These are phyloP conservation scores for Tenrec ecaudatus DNA, from an alignment of 2,113 vertebrate genomes.

Conservation along the genomic window DNA sequence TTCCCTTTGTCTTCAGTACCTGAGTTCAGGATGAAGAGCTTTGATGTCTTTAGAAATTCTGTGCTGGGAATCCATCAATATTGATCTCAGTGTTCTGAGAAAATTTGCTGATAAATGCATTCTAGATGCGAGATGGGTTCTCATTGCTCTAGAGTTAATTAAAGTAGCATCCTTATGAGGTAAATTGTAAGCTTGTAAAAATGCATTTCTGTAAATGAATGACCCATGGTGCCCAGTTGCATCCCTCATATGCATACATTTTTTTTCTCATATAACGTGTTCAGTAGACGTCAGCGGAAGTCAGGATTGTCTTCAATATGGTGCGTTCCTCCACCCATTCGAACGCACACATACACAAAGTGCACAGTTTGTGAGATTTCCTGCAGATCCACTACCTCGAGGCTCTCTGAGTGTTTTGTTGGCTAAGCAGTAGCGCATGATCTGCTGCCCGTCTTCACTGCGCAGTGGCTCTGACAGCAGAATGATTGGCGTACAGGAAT, in stretches of 20 bases:
- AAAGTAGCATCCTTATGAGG: not conserved
- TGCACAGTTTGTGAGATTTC: slow-evolving; percentile 54
- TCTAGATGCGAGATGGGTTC: not conserved
- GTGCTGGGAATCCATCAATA: not conserved
- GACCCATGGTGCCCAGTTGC: not conserved
- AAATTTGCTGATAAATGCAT: not conserved
- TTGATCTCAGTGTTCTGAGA: slow-evolving; percentile 21
- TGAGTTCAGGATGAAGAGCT: not conserved
- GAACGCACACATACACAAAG: too few relatives aligned
- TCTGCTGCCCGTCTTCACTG: slow-evolving; percentile 62
- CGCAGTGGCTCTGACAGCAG: slow-evolving; percentile 5
- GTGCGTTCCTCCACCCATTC: not conserved
- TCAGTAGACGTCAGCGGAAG: not conserved
- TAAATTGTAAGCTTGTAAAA: slow-evolving; percentile 14
- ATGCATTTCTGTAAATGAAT: slow-evolving; percentile 12
- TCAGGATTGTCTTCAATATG: slow-evolving; percentile 10
- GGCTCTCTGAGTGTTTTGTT: slow-evolving; percentile 39
- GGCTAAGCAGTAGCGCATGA: not conserved
- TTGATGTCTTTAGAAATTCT: slow-evolving; percentile 8
- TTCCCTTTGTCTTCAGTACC: not conserved
- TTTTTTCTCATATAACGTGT: slow-evolving; percentile 16
- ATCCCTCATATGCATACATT: not conserved
- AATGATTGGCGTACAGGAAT: slow-evolving; percentile 73
- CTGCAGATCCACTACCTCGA: not conserved
- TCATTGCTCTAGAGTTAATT: slow-evolving; percentile 34